Evolutionary conservation across 2,888 invertebrate species (phyloP).

Genomic region (Rhyacophila evoluta): DNA sequence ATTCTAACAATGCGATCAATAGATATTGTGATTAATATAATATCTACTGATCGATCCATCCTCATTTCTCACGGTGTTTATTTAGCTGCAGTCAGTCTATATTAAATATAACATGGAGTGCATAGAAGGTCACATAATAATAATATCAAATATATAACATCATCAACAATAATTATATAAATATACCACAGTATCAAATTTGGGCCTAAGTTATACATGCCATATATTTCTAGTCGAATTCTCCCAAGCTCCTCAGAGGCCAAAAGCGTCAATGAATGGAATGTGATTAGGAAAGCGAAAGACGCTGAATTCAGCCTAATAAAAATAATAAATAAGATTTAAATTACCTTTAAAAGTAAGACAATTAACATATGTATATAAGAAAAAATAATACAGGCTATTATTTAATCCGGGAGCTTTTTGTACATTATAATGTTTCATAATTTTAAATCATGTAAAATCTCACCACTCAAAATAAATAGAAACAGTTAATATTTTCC

Average conservation of each 20-base stretch:
- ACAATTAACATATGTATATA: not conserved
- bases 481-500: not conserved
- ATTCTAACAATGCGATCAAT: no score
- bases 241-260: not conserved
- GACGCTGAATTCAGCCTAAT: conserved; percentile 25
- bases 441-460: not conserved
- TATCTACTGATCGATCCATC: not conserved
- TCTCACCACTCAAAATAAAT: not conserved
- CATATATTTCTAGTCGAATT: not conserved
- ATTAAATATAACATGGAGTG: not conserved
- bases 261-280: conserved; percentile 17
- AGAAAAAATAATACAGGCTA: not conserved
- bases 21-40: not conserved
- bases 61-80: not conserved
- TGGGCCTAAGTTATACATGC: not conserved
- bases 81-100: not conserved
- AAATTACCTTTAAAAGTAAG: not conserved
- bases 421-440: conserved; percentile 7
- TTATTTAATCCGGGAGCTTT: not conserved
- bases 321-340: conserved; percentile 16
- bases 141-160: not conserved
- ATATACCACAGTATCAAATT: not conserved
- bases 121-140: conserved; percentile 4
- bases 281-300: conserved; percentile 36
- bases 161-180: not conserved